These are phyloP conservation scores for Drosophila aldrichi DNA, from an alignment of 2,888 invertebrate species.

Conservation along the genomic window DNA sequence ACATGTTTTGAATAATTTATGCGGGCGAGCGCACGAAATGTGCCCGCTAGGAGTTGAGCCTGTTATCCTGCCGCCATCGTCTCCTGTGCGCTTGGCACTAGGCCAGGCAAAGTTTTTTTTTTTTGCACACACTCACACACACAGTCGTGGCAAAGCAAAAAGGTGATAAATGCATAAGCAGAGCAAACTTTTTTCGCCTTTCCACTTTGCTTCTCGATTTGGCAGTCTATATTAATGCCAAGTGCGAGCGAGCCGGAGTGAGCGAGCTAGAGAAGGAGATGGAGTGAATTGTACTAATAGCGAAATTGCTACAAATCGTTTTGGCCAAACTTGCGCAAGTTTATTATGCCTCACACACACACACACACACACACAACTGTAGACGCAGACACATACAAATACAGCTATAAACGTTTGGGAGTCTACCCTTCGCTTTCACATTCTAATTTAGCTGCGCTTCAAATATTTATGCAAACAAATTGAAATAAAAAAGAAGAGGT, in stretches of 20 bases:
- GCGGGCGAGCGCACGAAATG: constrained; percentile 75
- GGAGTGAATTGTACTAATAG: constrained; percentile 67
- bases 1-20: constrained; percentile 85
- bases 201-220: constrained; percentile 58
- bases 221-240: constrained; percentile 12
- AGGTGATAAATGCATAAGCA: constrained; percentile 82
- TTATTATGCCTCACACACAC: constrained; percentile 58
- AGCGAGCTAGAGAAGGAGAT: constrained; percentile 8
- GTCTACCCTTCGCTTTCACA: constrained; percentile 57
- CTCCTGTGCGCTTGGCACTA: constrained; percentile 55
- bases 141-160: constrained; percentile 51
- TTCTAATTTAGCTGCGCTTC: constrained; percentile 77
- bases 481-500: constrained; percentile 81
- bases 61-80: constrained; percentile 51
- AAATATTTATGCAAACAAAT: constrained; percentile 84
- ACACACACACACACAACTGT: constrained; percentile 7
- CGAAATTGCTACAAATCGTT: constrained; percentile 82
- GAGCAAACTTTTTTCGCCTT: constrained; percentile 72
- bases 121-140: constrained; percentile 43
- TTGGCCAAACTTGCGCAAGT: constrained; percentile 79
- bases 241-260: constrained; percentile 6
- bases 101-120: constrained; percentile 77
- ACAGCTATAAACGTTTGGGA: constrained; percentile 17
- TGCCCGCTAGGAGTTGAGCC: constrained; percentile 74
- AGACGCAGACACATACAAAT: neutral